Conservation (phyloP, 2,113 vertebrate species). For the Aramus guarauna region DNA sequence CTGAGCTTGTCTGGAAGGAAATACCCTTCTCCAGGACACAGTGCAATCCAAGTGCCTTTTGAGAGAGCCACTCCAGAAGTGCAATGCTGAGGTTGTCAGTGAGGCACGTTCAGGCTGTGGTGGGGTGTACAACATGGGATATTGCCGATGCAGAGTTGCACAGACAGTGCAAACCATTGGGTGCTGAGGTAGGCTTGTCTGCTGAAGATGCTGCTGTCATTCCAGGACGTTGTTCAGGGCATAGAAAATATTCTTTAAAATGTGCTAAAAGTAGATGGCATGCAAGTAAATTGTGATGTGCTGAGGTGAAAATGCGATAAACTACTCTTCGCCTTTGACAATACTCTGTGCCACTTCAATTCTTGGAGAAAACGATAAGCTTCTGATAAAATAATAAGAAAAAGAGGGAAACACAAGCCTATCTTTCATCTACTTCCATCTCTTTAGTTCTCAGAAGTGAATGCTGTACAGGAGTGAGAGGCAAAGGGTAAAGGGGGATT, state of each 20-base stretch:
- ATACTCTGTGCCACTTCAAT: neutral
- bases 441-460: neutral
- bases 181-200: neutral
- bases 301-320: neutral
- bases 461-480: neutral
- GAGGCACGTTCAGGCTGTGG: rapidly evolving
- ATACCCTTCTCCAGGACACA: neutral
- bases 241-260: neutral
- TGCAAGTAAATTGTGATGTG: neutral
- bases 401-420: neutral
- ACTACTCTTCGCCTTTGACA: neutral
- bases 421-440: slow-evolving; percentile 12
- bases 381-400: slow-evolving; percentile 5
- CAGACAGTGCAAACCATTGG: neutral
- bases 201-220: neutral
- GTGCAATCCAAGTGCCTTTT: neutral
- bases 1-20: rapidly evolving
- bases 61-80: neutral
- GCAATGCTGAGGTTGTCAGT: neutral
- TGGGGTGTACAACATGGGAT: neutral
- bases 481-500: neutral
- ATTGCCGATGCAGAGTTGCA: neutral
- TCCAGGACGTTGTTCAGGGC: neutral
- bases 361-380: neutral
- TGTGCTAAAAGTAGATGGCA: neutral